phyloP scores from a whole-genome alignment of 2,113 vertebrate species.

The Peucedramus taeniatus region DNA sequence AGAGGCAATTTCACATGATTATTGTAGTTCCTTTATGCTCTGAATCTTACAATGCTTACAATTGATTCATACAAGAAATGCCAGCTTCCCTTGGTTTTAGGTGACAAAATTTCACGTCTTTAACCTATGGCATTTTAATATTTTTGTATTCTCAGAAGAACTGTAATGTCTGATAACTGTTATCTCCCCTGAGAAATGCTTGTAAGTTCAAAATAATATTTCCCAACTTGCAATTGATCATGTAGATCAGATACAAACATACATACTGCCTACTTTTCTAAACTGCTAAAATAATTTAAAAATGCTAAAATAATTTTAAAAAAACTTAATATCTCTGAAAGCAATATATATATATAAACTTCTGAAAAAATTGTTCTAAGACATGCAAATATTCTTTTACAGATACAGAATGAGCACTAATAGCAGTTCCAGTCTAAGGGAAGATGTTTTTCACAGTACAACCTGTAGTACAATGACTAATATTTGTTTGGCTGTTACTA shows the following conservation, averaged over 20 bases:
- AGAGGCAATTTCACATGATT: not conserved
- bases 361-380: not conserved
- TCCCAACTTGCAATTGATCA: not conserved
- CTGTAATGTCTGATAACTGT: not conserved
- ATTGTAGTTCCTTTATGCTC: not conserved
- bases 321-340: not conserved
- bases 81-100: not conserved
- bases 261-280: not conserved
- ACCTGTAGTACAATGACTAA: not conserved
- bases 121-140: not conserved
- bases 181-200: not conserved
- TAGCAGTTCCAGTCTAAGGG: not conserved
- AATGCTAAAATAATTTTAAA: not conserved
- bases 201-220: not conserved
- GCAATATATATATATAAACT: not conserved
- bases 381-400: not conserved
- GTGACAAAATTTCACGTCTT: not conserved
- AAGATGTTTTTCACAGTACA: not conserved
- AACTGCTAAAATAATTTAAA: not conserved
- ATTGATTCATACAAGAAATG: not conserved
- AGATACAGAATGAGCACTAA: not conserved
- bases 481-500: not conserved
- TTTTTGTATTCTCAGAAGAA: not conserved
- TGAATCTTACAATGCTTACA: not conserved
- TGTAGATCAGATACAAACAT: not conserved